phyloP scores from a whole-genome alignment of 2,113 vertebrate species.

The Azemiops feae region DNA sequence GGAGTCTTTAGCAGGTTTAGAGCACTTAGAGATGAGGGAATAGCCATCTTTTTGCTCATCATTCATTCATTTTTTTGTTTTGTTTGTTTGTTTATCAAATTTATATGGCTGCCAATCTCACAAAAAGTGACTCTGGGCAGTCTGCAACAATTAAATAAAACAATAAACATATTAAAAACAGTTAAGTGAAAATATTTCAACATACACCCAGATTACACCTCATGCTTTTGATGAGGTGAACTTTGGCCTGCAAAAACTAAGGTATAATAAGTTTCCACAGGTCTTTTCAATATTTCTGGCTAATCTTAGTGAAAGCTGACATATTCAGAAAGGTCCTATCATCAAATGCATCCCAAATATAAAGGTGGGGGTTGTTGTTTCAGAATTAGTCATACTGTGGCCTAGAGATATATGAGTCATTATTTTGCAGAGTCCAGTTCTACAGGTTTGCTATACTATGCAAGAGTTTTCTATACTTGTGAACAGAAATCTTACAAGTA shows the following conservation, averaged over 20 bases:
- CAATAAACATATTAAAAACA: background rate
- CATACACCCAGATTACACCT: background rate
- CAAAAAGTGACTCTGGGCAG: background rate
- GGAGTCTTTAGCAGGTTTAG: background rate
- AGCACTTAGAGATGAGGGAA: background rate
- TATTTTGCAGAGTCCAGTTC: background rate
- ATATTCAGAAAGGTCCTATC: background rate
- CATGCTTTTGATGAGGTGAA: background rate
- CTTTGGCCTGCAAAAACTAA: background rate
- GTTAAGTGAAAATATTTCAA: background rate
- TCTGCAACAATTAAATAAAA: background rate
- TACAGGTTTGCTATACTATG: background rate
- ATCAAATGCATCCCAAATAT: background rate
- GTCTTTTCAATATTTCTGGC: background rate
- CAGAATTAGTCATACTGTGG: background rate
- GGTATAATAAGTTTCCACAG: background rate
- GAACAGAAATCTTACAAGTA: background rate
- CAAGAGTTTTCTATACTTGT: background rate
- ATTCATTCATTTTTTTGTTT: no score
- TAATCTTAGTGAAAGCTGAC: background rate
- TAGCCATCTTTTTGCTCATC: background rate
- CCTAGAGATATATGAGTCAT: fast-evolving
- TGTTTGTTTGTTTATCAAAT: background rate
- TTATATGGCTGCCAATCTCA: background rate
- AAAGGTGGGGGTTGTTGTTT: background rate